A percentile compares a stretch with the other conserved stretches of the same genome.
These are phyloP conservation scores for Platyrinchus mystaceus DNA, from an alignment of 2,797 vertebrate species.

Conservation along the genomic window DNA sequence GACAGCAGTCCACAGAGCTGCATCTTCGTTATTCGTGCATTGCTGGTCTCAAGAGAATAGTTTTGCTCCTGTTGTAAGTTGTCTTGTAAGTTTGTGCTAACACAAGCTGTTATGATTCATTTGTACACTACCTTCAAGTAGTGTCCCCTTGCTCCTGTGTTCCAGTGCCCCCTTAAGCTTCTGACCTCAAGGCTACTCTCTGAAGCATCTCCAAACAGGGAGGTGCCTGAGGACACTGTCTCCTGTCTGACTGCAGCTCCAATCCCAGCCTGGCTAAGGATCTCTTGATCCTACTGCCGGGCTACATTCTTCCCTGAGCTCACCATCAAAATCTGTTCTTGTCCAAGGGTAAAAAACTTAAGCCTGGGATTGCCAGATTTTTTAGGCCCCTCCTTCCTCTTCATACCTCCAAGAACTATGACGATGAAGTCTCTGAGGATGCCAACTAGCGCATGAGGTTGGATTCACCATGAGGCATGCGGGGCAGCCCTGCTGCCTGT, in stretches of 20 bases:
- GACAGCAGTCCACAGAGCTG: neutral
- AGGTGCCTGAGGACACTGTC: neutral
- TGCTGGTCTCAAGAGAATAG: neutral
- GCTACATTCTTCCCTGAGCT: neutral
- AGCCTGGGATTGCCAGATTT: neutral
- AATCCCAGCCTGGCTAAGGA: neutral
- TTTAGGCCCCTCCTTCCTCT: neutral
- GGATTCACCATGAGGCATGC: fast-evolving
- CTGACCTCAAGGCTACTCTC: neutral
- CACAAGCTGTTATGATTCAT: neutral
- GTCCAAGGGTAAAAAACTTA: neutral
- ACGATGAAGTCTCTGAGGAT: neutral
- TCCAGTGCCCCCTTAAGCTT: neutral
- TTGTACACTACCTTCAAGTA: neutral
- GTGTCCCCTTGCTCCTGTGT: neutral
- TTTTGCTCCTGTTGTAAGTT: neutral
- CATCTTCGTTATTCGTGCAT: fast-evolving
- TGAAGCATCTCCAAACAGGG: neutral
- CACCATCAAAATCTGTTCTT: neutral
- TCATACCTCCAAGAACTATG: neutral
- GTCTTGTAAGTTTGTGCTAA: neutral
- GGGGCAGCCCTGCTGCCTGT: neutral
- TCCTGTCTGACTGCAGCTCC: neutral
- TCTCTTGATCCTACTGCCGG: neutral
- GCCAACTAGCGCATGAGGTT: neutral